A percentile compares a stretch with the other conserved stretches of the same genome.
These are phyloP conservation scores for Amorpha juglandis DNA, from an alignment of 2,888 invertebrate species.

Conservation along the genomic window DNA sequence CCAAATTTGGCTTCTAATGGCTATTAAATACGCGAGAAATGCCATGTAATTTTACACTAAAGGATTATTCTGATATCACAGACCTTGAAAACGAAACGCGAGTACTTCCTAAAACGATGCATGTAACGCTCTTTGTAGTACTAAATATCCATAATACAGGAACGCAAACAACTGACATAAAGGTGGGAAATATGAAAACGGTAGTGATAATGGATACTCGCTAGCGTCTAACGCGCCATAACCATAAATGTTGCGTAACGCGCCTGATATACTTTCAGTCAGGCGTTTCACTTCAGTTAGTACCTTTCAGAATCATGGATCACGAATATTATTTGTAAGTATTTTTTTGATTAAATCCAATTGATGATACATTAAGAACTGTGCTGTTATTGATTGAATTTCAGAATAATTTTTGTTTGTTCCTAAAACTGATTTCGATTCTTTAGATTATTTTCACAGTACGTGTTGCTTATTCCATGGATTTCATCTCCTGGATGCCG, in stretches of 20 bases:
- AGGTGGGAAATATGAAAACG: conserved; percentile 25
- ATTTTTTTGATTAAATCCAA: conserved; percentile 12
- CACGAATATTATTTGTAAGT: conserved; percentile 34
- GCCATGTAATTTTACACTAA: not conserved
- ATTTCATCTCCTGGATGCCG: no score
- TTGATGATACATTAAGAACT: no score
- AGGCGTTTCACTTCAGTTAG: not conserved
- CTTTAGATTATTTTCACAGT: no score
- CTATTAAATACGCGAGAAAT: not conserved
- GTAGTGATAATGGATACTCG: conserved; percentile 24
- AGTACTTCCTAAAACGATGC: conserved; percentile 17
- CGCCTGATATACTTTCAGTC: not conserved
- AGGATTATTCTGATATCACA: not conserved
- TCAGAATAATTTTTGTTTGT: no score
- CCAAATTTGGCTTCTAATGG: not conserved
- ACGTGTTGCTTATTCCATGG: no score
- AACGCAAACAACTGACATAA: conserved; percentile 26
- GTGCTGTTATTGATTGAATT: no score
- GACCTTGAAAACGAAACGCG: not conserved
- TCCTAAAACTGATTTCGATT: no score
- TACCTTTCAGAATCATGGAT: conserved; percentile 4
- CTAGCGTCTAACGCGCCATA: conserved; percentile 9
- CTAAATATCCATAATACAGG: conserved; percentile 18
- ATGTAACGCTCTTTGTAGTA: conserved; percentile 8
- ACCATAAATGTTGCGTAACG: conserved; percentile 6